phyloP scores from a whole-genome alignment of 2,888 invertebrate genomes.

The Scelioninae gen. 2 region DNA sequence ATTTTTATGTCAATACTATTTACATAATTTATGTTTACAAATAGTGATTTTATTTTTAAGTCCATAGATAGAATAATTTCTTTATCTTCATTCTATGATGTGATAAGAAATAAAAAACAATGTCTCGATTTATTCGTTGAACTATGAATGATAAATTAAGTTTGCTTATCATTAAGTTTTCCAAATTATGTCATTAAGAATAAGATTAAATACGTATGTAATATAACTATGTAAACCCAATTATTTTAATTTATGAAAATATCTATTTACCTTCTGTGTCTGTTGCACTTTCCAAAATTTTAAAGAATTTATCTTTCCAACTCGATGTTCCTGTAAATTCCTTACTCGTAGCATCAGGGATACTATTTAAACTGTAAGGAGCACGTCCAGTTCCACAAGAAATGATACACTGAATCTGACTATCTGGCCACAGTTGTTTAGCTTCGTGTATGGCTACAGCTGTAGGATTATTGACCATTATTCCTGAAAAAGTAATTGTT shows the following conservation, averaged over 20 bases:
- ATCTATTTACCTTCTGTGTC: conserved; percentile 86
- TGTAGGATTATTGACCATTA: conserved; percentile 91
- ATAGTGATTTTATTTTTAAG: too few species aligned
- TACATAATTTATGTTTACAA: too few species aligned
- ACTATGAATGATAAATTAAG: too few species aligned
- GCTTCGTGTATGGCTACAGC: conserved; percentile 93
- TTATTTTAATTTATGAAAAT: neutral
- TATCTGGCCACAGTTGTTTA: conserved; percentile 86
- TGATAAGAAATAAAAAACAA: neutral
- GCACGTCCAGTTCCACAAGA: conserved; percentile 88
- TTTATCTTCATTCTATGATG: too few species aligned
- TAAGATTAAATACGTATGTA: too few species aligned
- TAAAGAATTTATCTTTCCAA: conserved; percentile 87
- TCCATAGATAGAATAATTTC: too few species aligned
- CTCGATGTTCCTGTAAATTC: conserved; percentile 76
- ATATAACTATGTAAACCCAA: neutral
- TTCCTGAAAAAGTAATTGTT: too few species aligned
- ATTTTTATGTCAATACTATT: too few species aligned
- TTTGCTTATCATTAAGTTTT: too few species aligned
- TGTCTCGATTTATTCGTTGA: neutral
- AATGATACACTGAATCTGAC: conserved; percentile 85
- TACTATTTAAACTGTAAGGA: conserved; percentile 67
- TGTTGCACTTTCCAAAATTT: conserved; percentile 89
- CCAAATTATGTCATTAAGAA: too few species aligned
- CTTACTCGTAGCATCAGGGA: conserved; percentile 62